Percentiles rank a stretch among this genome's conserved stretches.
These are phyloP conservation scores for Holothuria leucospilota DNA, from an alignment of 53 echinoderm and acorn worm species.

Conservation along the genomic window DNA sequence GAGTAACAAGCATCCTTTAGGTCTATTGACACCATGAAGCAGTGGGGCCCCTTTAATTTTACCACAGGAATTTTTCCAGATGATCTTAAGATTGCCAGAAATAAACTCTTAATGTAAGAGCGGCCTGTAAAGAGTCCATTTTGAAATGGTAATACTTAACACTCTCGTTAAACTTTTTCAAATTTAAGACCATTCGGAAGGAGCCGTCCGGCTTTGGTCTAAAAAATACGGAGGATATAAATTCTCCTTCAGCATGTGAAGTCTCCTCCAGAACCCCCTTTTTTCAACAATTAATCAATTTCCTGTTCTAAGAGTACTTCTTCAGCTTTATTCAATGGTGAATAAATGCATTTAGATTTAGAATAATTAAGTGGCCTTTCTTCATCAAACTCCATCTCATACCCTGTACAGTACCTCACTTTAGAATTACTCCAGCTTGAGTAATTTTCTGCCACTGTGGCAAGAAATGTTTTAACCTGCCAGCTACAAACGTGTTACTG, in stretches of 20 bases:
- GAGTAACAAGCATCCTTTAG: too few species aligned
- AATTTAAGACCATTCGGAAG: conserved; percentile 36
- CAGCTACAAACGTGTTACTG: background rate
- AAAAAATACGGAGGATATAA: too few species aligned
- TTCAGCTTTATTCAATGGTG: conserved; percentile 6
- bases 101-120: background rate
- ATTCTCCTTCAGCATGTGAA: background rate
- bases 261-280: conserved; percentile 34
- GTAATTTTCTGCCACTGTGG: conserved; percentile 37
- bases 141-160: too few species aligned
- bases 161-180: conserved; percentile 43
- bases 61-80: too few species aligned
- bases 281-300: conserved; percentile 22
- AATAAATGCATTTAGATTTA: background rate
- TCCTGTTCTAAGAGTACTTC: conserved; percentile 9
- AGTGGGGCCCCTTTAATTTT: background rate
- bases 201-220: too few species aligned
- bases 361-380: conserved; percentile 16
- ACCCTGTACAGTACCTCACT: background rate
- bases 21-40: too few species aligned
- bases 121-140: background rate
- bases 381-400: too few species aligned
- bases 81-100: too few species aligned
- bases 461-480: too few species aligned
- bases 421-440: background rate